Evolutionary conservation across 2,797 vertebrate genomes (phyloP), one percentile per base, ranked within the genome.

Genomic region (Pseudotriccus pelzelni): DNA sequence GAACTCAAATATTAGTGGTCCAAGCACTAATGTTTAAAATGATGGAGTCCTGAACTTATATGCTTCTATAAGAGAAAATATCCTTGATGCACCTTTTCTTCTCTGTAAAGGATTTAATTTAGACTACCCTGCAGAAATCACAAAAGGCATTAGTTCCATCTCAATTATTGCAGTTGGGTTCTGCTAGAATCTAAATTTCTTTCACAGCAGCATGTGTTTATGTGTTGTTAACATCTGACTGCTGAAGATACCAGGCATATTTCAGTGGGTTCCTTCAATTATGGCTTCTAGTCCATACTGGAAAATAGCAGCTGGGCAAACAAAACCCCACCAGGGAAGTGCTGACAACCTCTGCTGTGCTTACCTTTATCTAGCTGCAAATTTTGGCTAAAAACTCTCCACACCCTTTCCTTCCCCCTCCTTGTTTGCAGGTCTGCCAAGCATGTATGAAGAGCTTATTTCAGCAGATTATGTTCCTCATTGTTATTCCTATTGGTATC

Each of bases 381-480:
- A 88, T 91, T 95, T 86, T 93, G 89, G 75, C 79, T 81, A 50
- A 67, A 85, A 78, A 47, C 3, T 68, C 62, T 43, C 12, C 34
- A 66, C 14, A 72, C 2, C 15, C 49, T 12, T 84, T 92, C 50
- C 34, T 80, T 85, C 12, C 10, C 20, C 49, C 34, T 63, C 43
- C 25, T 58, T 79, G 75, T 70, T 55, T 62, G 59, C 82, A 80
- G 66, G 78, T 88, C 75, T 94, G 93, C 90, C 91, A 94, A 83
- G 67, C 74, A 76, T 58, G 59, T 73, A 59, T 82, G 86, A 92
- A 96, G 47, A 95, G 66, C 82, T 93, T 64, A 92, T 90, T 96
- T 96, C 72, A 92, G 89, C 95, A 95, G 89, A 91, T 95, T 87
- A 89, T 13, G 6, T 84, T 89, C 62, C 70, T 95, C 66, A 89